Conservation (phyloP, 2,888 invertebrate species). For the Reticulitermes lucifugus region DNA sequence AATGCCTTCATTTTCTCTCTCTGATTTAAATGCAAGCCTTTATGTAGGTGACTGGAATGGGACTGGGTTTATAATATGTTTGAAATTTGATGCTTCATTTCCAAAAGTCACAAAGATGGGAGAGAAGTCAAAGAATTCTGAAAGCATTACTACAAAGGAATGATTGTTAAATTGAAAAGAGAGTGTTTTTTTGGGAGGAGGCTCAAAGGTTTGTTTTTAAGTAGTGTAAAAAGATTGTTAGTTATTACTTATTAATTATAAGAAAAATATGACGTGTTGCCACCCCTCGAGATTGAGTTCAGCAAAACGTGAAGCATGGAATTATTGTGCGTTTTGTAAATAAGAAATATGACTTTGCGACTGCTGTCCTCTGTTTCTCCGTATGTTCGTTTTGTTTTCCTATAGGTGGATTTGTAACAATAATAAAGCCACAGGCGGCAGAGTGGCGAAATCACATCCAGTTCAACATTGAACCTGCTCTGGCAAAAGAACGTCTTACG, state of each 20-base stretch:
- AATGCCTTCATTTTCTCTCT: not conserved
- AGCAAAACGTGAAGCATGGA: not conserved
- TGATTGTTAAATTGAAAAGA: not conserved
- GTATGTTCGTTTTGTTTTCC: too few relatives aligned
- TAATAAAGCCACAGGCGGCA: conserved; percentile 6
- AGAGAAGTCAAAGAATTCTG: conserved; percentile 10
- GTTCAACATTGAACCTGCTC: not conserved
- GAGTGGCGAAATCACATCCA: not conserved
- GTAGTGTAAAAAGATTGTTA: conserved; percentile 53
- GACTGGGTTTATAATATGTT: too few relatives aligned
- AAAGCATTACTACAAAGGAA: not conserved
- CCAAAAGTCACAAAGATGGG: too few relatives aligned
- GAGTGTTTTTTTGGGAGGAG: conserved; percentile 1
- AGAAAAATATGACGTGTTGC: conserved; percentile 41
- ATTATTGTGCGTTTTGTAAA: conserved; percentile 24
- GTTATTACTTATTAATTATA: conserved; percentile 51
- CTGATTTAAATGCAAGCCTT: not conserved
- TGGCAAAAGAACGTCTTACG: not conserved
- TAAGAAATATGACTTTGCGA: conserved; percentile 22
- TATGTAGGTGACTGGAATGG: not conserved
- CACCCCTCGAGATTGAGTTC: conserved; percentile 10
- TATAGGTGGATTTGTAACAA: not conserved
- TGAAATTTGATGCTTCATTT: too few relatives aligned
- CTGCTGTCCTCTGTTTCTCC: conserved; percentile 16
- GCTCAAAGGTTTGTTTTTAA: conserved; percentile 44